These are phyloP conservation scores for Drosophila quinaria DNA, from an alignment of 2,888 invertebrate species.

Conservation along the genomic window DNA sequence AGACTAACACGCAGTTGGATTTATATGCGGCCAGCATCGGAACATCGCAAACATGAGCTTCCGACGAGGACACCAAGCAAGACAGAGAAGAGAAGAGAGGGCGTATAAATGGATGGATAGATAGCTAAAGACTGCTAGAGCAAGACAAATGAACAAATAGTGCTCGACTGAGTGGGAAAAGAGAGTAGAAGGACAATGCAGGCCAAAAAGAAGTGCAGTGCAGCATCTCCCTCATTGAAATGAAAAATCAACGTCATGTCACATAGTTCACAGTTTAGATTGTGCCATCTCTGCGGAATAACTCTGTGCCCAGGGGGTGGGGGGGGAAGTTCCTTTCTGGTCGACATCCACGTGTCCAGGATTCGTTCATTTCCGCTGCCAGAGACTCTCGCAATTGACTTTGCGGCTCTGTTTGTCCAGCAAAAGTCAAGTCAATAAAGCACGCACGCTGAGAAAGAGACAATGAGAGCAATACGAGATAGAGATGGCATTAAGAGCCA, in stretches of 20 bases:
- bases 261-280: conserved; percentile 48
- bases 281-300: neutral
- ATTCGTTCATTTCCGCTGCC: conserved; percentile 62
- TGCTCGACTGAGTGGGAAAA: neutral
- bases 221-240: conserved; percentile 49
- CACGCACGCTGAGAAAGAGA: conserved; percentile 57
- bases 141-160: conserved; percentile 52
- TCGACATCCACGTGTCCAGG: conserved; percentile 10
- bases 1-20: conserved; percentile 65
- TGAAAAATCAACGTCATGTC: conserved; percentile 76
- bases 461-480: conserved; percentile 4
- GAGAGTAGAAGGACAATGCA: neutral
- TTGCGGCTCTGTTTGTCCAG: conserved; percentile 71
- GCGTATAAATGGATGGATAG: conserved; percentile 29
- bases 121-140: conserved; percentile 53
- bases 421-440: conserved; percentile 71
- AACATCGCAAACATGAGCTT: conserved; percentile 60
- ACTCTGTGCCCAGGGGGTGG: neutral
- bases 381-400: conserved; percentile 68
- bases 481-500: conserved; percentile 6
- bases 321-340: neutral
- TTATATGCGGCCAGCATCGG: conserved; percentile 74
- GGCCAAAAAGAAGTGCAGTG: conserved; percentile 18
- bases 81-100: neutral
- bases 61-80: conserved; percentile 16